Evolutionary conservation across 2,113 vertebrate species (phyloP), one percentile per base, ranked within the genome.

Genomic region (Chaenocephalus aceratus): DNA sequence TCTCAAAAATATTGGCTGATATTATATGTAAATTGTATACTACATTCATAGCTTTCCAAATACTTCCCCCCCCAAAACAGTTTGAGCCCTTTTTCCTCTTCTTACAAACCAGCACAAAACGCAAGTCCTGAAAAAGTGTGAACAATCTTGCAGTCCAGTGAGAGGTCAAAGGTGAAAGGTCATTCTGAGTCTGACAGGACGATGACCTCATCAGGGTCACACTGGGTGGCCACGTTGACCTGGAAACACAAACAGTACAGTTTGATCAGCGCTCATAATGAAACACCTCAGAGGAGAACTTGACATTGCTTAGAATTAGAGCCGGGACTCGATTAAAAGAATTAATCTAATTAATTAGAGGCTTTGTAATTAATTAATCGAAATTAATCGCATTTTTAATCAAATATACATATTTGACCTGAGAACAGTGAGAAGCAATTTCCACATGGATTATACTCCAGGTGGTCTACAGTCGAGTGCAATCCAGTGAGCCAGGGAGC

Each of bases 131-230:
- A 23, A 3, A 44, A 72, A 41, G 36, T 1, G 18, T 1, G 2
- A 73, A 54, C 41, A 68, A 13, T 63, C 45, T 11, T 64, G 18
- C 21, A 18, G 54, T 2, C 10, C 9, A 23, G 68, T 0, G 60
- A 13, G 2, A 65, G 70, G 41, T 65, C 49, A 67, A n/a, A 61
- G 59, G 13, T 48, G 26, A 61, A 49, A 44, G 76, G 69, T 94
- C 91, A 97, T 0, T 97, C 96, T 0, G 96, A 97, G 89, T 97
- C 97, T 0, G 97, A 97, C 26, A 98, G 94, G 60, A 97, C 85
- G 49, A 97, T 97, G 90, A 97, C 95, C 89, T 97, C 97, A 5
- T 96, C 95, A 0, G 97, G 97, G 84, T 97, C 96, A 41, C 96
- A 97, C 90, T 97, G 97, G 0, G 97, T 97, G 41, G 95, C 95